Base-by-base conservation (phyloP, 2,113 vertebrate species). In the Centropus unirufus region DNA sequence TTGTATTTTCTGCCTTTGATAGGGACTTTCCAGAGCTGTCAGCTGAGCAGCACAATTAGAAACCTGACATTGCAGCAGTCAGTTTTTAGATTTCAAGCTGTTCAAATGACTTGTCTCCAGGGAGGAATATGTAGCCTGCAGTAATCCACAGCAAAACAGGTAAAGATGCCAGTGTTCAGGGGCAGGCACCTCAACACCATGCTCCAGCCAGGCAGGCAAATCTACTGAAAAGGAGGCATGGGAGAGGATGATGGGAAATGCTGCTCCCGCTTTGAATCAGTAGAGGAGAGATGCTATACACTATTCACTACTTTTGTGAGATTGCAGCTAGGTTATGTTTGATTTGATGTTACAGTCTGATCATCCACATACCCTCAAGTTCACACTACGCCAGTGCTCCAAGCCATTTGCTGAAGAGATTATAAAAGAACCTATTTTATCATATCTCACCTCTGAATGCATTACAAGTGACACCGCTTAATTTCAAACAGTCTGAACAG, bases 391-490 rank as follows among this genome's bases (percentile, higher is more conserved):
- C 83, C 96, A 95, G 93, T 66, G 92, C 51, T 52, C 83, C 79
- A 62, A 98, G 73, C 78, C 95, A 90, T 89, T 97, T 88, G 68
- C 94, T 92, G 92, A 79, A 87, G 93, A 94, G 93, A 93, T 95
- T 94, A 93, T 40, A 82, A 77, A 96, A 91, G 77, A 95, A 75
- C n/a, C 85, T 77, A 13, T 96, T 97, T 96, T 63, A 70, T 96
- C 92, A 72, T 83, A 86, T 73, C 91, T 97, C 94, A 96, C 92
- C 96, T 96, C 97, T 92, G 95, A 90, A 91, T 68, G 54, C 95
- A 90, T 95, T 81, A 70, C 75, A 88, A 87, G 73, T 83, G 94
- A 92, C 84, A 79, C 54, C 8, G 16, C 87, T 96, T 92, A 91
- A 94, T 97, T 92, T 86, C 36, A 94, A 89, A 87, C 88, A 74